Base-by-base conservation (phyloP, 2,888 invertebrate genomes). In the Pseudococcus viburni region DNA sequence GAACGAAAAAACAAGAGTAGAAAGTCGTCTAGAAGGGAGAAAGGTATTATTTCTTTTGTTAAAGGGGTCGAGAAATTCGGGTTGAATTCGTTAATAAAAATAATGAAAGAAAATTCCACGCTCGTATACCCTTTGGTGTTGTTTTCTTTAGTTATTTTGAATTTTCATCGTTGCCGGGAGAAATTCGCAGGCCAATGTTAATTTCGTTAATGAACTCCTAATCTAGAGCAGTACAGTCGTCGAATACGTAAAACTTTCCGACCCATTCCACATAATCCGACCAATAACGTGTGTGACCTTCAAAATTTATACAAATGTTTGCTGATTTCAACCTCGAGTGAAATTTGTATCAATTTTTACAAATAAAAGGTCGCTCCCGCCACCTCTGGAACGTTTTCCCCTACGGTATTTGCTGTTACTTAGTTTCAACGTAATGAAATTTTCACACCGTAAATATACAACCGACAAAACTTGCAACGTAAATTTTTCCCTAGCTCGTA, bases 11-110 rank as follows among this genome's bases (percentile, higher is more conserved):
- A 46, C 42, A 46, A 46, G 46, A 19, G 42, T n/a, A 0, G 39
- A 42, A 26, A 73, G 33, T 73, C 73, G 73, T 64, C 22, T 22
- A 9, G 55, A n/a, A 64, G 9, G 39, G 19, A 83, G 19, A 46
- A 46, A 46, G 17, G 46, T 33, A 83, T 83, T 83, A 83, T 83
- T 83, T 46, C 15, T 83, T 83, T 83, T 83, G 46, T 83, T 33
- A 33, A 15, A 33, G 11, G 4, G 64, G 64, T 46, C n/a, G 46
- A 0, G 11, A 46, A 83, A 83, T 46, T 42, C 46, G 46, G 46
- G 46, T 83, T 11, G 19, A 83, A 83, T 42, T 83, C 80, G n/a
- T 46, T 83, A 46, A 73, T 73, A 33, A 73, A 73, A 73, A 73
- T 73, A 33, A 73, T 73, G 73, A 33, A 73, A 73, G 73, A 33